Evolutionary conservation across 2,888 invertebrate genomes (phyloP).

Genomic region (Thereva unica): DNA sequence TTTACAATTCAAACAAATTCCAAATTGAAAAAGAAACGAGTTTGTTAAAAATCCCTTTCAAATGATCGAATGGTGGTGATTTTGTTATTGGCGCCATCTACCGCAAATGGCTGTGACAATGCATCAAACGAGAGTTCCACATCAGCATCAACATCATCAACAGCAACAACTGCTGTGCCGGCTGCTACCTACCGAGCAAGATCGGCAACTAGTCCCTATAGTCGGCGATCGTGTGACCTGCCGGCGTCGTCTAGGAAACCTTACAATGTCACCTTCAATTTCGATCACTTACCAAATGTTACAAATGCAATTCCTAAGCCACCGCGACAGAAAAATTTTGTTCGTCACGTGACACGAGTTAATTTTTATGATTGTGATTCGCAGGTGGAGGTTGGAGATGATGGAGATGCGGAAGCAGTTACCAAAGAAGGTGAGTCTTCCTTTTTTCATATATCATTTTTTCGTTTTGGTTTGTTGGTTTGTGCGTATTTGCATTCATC

Average conservation of each 20-base stretch:
- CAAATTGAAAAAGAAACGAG: slow-evolving; percentile 22
- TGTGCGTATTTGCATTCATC: neutral
- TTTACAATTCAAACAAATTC: no score
- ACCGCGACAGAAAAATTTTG: slow-evolving; percentile 51
- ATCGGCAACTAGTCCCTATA: slow-evolving; percentile 46
- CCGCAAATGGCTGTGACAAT: slow-evolving; percentile 54
- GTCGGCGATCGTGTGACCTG: slow-evolving; percentile 45
- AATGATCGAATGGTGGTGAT: slow-evolving; percentile 61
- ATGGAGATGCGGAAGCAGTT: slow-evolving; percentile 78
- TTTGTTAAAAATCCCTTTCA: slow-evolving; percentile 47
- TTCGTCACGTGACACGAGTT: slow-evolving; percentile 60
- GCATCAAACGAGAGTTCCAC: slow-evolving; percentile 49
- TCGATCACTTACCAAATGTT: slow-evolving; percentile 31
- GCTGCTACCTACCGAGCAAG: slow-evolving; percentile 44
- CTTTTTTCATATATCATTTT: slow-evolving; percentile 16
- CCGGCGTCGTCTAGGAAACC: slow-evolving; percentile 3
- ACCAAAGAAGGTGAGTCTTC: slow-evolving; percentile 80
- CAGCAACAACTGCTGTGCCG: slow-evolving; percentile 55
- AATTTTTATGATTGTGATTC: slow-evolving; percentile 60
- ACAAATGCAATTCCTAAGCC: slow-evolving; percentile 54
- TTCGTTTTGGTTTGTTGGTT: neutral
- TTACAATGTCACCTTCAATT: slow-evolving; percentile 38
- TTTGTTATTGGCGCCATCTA: slow-evolving; percentile 58
- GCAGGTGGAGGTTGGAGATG: slow-evolving; percentile 69
- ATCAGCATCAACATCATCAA: slow-evolving; percentile 52